A percentile compares a stretch with the other conserved stretches of the same genome.
These are phyloP conservation scores for Phaenicophaeus curvirostris DNA, from an alignment of 2,797 vertebrate genomes.

Conservation along the genomic window DNA sequence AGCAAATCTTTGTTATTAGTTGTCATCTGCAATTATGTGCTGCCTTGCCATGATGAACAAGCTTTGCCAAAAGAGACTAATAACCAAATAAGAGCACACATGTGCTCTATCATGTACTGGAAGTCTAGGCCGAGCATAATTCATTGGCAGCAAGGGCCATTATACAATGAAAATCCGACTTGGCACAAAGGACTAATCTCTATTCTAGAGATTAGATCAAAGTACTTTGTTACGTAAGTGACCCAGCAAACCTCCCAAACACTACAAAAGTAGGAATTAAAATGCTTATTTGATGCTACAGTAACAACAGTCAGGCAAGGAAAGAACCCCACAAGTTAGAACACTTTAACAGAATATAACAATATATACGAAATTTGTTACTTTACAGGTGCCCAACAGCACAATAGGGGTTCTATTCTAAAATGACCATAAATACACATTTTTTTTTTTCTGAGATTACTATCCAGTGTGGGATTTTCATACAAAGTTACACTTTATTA, in stretches of 20 bases:
- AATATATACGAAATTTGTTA: neutral
- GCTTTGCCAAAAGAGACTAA: neutral
- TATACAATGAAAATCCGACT: constrained; percentile 54
- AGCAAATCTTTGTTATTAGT: neutral
- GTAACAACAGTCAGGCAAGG: neutral
- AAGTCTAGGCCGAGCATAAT: neutral
- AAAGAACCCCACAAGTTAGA: neutral
- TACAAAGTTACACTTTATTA: neutral
- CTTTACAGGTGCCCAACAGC: neutral
- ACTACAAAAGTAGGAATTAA: constrained; percentile 27
- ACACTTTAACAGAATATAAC: neutral
- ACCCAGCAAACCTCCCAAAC: constrained; percentile 44
- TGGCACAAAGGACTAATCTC: constrained; percentile 48
- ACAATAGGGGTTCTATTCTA: neutral
- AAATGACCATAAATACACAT: neutral
- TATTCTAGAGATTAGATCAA: constrained; percentile 60
- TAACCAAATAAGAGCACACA: neutral
- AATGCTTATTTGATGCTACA: constrained; percentile 26
- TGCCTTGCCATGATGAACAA: neutral
- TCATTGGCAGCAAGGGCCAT: constrained; percentile 8
- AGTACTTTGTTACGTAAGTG: constrained; percentile 31
- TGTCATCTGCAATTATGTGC: neutral
- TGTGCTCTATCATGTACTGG: neutral
- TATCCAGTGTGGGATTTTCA: neutral
- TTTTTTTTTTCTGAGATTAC: neutral